phyloP scores from a whole-genome alignment of 2,888 invertebrate species.

The Lasioglossum zephyrum region DNA sequence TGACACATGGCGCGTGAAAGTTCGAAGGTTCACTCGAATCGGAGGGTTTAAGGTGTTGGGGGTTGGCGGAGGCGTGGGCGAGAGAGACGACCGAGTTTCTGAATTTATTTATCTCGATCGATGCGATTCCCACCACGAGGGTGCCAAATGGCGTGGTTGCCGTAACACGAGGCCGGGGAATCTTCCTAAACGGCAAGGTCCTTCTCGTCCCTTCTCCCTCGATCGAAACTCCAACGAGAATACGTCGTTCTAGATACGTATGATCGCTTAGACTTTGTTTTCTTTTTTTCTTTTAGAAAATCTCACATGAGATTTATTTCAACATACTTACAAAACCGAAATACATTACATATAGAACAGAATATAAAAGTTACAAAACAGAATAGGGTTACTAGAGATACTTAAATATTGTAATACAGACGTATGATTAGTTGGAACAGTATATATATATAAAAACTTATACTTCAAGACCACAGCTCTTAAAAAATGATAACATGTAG shows the following conservation, averaged over 20 bases:
- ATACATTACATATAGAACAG: no score
- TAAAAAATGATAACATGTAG: no score
- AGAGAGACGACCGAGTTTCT: neutral
- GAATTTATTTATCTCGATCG: constrained; percentile 12
- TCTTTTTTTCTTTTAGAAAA: no score
- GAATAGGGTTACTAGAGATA: no score
- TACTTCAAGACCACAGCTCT: no score
- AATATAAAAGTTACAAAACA: no score
- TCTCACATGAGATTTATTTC: no score
- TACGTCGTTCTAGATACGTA: neutral
- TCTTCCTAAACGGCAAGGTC: constrained; percentile 45
- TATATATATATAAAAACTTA: no score
- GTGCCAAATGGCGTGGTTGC: neutral
- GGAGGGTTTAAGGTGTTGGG: neutral
- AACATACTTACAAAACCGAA: no score
- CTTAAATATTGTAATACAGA: no score
- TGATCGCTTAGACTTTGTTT: neutral
- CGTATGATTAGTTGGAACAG: no score
- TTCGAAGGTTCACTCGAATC: neutral
- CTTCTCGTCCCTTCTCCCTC: constrained; percentile 12
- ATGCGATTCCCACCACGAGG: neutral
- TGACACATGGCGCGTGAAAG: neutral
- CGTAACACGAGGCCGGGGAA: constrained; percentile 1
- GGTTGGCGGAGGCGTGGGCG: neutral
- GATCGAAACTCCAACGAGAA: neutral